Evolutionary conservation across 2,113 vertebrate genomes (phyloP).

Genomic region (Chaetorhynchus papuensis): DNA sequence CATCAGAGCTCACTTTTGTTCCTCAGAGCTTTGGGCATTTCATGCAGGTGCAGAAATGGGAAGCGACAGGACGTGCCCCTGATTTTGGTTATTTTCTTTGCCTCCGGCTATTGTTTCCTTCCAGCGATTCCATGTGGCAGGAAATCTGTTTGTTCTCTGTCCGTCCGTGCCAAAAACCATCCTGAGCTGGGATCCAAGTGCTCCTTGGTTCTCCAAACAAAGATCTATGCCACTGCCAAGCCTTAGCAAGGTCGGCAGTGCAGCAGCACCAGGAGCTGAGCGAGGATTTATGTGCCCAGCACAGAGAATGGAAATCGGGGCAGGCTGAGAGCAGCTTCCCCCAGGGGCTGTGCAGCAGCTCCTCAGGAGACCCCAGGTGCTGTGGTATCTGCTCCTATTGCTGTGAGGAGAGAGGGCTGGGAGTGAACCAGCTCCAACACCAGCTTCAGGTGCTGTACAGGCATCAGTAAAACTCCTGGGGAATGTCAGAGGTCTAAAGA

Average conservation of each 20-base stretch:
- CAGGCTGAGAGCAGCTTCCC: not conserved
- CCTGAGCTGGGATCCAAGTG: not conserved
- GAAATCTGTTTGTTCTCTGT: not conserved
- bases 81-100: not conserved
- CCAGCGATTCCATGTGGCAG: not conserved
- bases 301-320: rapidly evolving
- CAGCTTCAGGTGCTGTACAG: not conserved
- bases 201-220: not conserved
- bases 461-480: not conserved
- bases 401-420: not conserved
- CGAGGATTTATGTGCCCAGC: not conserved
- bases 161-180: not conserved
- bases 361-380: not conserved
- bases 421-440: too few relatives aligned
- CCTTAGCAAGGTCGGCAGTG: not conserved
- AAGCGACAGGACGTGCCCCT: not conserved
- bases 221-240: not conserved
- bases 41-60: not conserved
- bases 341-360: not conserved
- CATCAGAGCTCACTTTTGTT: not conserved
- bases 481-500: not conserved
- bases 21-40: not conserved
- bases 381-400: rapidly evolving
- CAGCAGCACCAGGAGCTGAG: not conserved
- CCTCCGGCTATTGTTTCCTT: not conserved